Conservation (phyloP, 2,888 invertebrate species). For the Zeuzera pyrina region DNA sequence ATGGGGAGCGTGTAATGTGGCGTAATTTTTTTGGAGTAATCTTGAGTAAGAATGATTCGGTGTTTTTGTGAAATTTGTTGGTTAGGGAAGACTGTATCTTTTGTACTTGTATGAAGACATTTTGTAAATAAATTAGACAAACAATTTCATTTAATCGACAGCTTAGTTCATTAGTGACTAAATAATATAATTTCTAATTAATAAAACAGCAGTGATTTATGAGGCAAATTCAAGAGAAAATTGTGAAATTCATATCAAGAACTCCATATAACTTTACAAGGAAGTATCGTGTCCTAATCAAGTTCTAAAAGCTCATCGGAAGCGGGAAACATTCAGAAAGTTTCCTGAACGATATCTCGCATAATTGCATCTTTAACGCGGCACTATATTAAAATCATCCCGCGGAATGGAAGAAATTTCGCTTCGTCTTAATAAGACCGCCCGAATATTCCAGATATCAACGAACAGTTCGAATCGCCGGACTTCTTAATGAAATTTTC, state of each 20-base stretch:
- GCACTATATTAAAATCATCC: constrained; percentile 53
- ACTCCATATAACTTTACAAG: too few relatives aligned
- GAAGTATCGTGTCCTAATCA: constrained; percentile 30
- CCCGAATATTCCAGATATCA: constrained; percentile 67
- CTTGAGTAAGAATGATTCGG: constrained; percentile 25
- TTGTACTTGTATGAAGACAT: too few relatives aligned
- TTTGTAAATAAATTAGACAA: too few relatives aligned
- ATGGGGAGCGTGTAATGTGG: constrained; percentile 35
- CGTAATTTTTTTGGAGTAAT: constrained; percentile 19
- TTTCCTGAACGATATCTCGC: constrained; percentile 30
- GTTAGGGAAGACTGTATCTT: not conserved
- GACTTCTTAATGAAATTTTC: constrained; percentile 72
- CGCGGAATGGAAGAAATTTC: constrained; percentile 50
- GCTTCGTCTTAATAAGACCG: constrained; percentile 51
- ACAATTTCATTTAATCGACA: too few relatives aligned
- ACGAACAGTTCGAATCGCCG: constrained; percentile 57
- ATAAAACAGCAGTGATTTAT: too few relatives aligned
- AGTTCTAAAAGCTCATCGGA: constrained; percentile 27
- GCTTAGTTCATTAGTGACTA: too few relatives aligned
- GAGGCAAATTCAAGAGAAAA: too few relatives aligned
- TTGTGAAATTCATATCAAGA: too few relatives aligned
- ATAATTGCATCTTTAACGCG: constrained; percentile 39
- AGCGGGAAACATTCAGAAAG: constrained; percentile 22
- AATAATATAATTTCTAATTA: too few relatives aligned
- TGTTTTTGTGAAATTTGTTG: constrained; percentile 17